These are phyloP conservation scores for Paraplagusia blochii DNA, from an alignment of 2,113 vertebrate species.

Conservation along the genomic window DNA sequence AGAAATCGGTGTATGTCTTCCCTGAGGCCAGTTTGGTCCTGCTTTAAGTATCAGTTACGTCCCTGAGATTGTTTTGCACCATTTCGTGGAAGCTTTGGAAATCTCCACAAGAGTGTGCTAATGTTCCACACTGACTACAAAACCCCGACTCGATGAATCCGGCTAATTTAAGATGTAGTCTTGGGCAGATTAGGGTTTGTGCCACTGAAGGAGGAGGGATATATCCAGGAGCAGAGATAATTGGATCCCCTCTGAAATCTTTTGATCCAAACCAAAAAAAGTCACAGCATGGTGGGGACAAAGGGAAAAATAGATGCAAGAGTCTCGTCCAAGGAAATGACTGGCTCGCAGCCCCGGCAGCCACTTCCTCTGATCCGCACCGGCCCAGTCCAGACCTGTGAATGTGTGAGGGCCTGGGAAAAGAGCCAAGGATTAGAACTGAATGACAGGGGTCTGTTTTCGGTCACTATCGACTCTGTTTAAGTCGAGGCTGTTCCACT, in stretches of 20 bases:
- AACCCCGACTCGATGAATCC: conserved; percentile 2
- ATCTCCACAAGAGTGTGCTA: conserved; percentile 59
- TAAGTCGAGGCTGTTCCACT: conserved; percentile 25
- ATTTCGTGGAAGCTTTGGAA: background rate
- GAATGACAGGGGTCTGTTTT: conserved; percentile 61
- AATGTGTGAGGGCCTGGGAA: conserved; percentile 54
- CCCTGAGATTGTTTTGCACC: too few species aligned
- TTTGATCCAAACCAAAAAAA: conserved; percentile 32
- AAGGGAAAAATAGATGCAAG: conserved; percentile 31
- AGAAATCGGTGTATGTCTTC: too few species aligned
- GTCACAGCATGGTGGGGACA: conserved; percentile 11
- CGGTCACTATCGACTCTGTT: conserved; percentile 17
- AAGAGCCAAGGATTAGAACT: conserved; percentile 61
- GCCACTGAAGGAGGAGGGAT: conserved; percentile 22
- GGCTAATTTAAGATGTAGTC: too few species aligned
- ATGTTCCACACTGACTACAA: conserved; percentile 24
- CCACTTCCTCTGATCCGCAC: conserved; percentile 55
- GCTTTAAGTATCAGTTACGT: too few species aligned
- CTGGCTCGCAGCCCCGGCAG: conserved; percentile 40
- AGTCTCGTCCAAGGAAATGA: conserved; percentile 25
- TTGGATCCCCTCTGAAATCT: conserved; percentile 31
- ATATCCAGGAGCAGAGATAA: conserved; percentile 36
- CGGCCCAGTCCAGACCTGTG: conserved; percentile 42
- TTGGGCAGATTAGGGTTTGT: background rate
- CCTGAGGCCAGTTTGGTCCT: too few species aligned